A percentile compares a stretch with the other conserved stretches of the same genome.
Evolutionary conservation across 2,888 invertebrate species (phyloP).

Genomic region (Harmothoe impar): DNA sequence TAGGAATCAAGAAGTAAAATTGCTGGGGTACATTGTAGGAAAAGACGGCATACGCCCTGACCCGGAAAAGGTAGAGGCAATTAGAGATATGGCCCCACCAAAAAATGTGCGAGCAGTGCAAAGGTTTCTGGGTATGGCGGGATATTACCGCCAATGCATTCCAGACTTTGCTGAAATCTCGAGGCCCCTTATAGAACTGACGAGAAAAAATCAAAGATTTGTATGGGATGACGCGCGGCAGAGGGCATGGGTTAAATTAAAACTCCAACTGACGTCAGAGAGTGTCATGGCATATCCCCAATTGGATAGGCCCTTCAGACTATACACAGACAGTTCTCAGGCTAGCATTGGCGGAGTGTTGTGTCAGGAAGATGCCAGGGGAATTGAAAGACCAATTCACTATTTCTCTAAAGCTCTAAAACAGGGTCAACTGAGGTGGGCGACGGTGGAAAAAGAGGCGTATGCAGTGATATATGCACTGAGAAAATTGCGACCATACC

Average conservation of each 20-base stretch:
- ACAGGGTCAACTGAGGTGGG: too few relatives aligned
- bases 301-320: constrained; percentile 20
- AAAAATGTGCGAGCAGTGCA: constrained; percentile 37
- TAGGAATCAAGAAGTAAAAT: too few relatives aligned
- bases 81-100: constrained; percentile 42
- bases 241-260: constrained; percentile 41
- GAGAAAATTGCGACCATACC: too few relatives aligned
- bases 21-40: constrained; percentile 48
- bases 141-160: constrained; percentile 64
- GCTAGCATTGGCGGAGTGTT: constrained; percentile 37
- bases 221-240: constrained; percentile 9
- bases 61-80: constrained; percentile 53
- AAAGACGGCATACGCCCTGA: constrained; percentile 62
- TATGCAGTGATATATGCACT: too few relatives aligned
- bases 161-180: constrained; percentile 64
- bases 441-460: too few relatives aligned
- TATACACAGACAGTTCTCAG: constrained; percentile 49
- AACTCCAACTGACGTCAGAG: constrained; percentile 30
- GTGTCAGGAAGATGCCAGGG: constrained; percentile 28
- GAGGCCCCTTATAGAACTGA: constrained; percentile 25
- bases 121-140: constrained; percentile 61
- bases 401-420: constrained; percentile 51
- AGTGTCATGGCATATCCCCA: constrained; percentile 57
- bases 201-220: constrained; percentile 1
- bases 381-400: constrained; percentile 53